Conservation (phyloP, 2,888 invertebrate species). For the Chrysotoxum bicinctum region DNA sequence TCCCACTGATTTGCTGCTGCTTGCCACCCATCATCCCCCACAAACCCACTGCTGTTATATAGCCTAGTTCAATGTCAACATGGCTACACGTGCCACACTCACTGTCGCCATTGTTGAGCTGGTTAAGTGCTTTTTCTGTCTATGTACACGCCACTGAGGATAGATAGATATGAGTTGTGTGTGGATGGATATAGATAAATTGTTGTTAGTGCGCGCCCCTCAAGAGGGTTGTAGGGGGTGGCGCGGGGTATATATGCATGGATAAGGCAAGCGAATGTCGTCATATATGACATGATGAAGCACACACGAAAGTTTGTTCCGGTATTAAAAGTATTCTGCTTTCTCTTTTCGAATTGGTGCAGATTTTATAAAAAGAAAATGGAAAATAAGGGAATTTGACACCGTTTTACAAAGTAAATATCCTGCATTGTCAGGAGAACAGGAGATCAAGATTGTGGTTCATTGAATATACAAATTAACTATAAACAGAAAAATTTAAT, state of each 20-base stretch:
- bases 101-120: constrained; percentile 72
- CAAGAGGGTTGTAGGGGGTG: constrained; percentile 31
- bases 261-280: constrained; percentile 46
- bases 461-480: constrained; percentile 31
- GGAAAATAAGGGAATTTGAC: constrained; percentile 52
- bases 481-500: constrained; percentile 8
- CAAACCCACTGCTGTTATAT: constrained; percentile 58
- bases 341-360: constrained; percentile 1
- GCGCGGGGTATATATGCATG: not conserved
- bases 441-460: constrained; percentile 34
- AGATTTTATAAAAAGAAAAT: constrained; percentile 9
- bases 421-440: constrained; percentile 30
- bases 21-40: constrained; percentile 51
- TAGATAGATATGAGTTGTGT: constrained; percentile 24
- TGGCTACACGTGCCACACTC: constrained; percentile 72
- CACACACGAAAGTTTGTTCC: constrained; percentile 50
- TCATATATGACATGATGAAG: constrained; percentile 40
- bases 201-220: constrained; percentile 18
- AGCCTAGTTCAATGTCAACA: constrained; percentile 72
- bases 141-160: constrained; percentile 32
- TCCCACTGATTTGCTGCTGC: constrained; percentile 7
- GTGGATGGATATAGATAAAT: constrained; percentile 36
- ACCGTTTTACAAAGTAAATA: constrained; percentile 51
- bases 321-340: constrained; percentile 35
- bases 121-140: constrained; percentile 64